Percentiles rank a stretch among this genome's conserved stretches.
Evolutionary conservation across 2,797 vertebrate species (phyloP).

Genomic region (Helicolenus hilgendorfi): DNA sequence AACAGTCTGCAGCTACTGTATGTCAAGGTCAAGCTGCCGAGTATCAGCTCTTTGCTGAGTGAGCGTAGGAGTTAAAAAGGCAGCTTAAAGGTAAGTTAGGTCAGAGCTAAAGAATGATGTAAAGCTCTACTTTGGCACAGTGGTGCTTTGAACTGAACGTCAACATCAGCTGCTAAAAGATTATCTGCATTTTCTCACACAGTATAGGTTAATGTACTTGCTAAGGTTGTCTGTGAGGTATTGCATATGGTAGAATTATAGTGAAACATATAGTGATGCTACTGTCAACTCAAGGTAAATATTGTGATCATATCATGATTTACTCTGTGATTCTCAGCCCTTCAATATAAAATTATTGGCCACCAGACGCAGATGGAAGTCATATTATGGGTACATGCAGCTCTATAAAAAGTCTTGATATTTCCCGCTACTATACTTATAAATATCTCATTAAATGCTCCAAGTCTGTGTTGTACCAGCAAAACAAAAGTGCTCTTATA

Average conservation of each 20-base stretch:
- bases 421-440: background rate
- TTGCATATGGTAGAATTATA: background rate
- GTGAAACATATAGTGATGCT: background rate
- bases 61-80: background rate
- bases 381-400: background rate
- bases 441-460: constrained; percentile 13
- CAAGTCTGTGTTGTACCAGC: background rate
- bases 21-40: background rate
- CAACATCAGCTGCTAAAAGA: background rate
- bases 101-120: background rate
- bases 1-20: background rate
- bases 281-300: background rate
- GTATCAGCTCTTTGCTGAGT: background rate
- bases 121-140: no score
- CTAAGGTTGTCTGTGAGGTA: background rate
- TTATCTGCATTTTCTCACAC: background rate
- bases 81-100: background rate
- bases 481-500: constrained; percentile 20
- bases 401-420: background rate
- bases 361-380: background rate
- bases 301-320: background rate
- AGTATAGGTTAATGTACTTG: background rate
- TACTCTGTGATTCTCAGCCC: background rate
- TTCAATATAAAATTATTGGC: background rate
- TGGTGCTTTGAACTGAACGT: background rate